Evolutionary conservation across 2,113 vertebrate species (phyloP), one percentile per base, ranked within the genome.

Genomic region (Lepus europaeus): DNA sequence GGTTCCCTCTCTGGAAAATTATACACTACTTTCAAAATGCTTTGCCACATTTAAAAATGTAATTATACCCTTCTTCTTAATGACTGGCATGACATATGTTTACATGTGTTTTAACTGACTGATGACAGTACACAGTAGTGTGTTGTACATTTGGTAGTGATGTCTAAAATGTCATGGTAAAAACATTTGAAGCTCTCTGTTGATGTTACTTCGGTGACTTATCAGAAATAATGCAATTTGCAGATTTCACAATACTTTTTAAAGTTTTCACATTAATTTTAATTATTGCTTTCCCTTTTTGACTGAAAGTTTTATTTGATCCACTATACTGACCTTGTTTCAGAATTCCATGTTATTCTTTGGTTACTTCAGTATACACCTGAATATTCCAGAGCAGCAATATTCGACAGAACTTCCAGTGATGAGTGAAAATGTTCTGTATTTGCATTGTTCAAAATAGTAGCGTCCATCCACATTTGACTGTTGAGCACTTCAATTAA

Each of bases 11-110:
- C 95, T 97, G 87, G 96, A 97, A 98, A 98, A 98, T 98, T 98
- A 98, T 95, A 98, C 0, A 20, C 88, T 98, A 97, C 92, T 98
- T 98, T 98, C 91, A 98, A 98, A 98, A 97, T 98, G 97, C 98
- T 98, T 98, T 98, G 91, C 97, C 95, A 97, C 97, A 98, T 98
- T 98, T 97, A 98, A 98, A 98, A 98, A 87, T 98, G 93, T 98
- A 98, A 98, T 98, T 98, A 98, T 97, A 98, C 95, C 97, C 95
- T 98, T 98, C 97, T 95, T 85, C 90, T 97, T 98, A 98, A 98
- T 98, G 97, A 98, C 97, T 98, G 98, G 97, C 36, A 0, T 96
- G 97, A 96, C 97, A 91, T 98, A 95, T 98, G 97, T 98, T 98
- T 98, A 98, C 97, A 95, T 25, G 56, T 97, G 95, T 98, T 98